Percentiles rank a stretch among this genome's conserved stretches.
Evolutionary conservation across 2,888 invertebrate species (phyloP).

Genomic region (Metacarcinus magister): DNA sequence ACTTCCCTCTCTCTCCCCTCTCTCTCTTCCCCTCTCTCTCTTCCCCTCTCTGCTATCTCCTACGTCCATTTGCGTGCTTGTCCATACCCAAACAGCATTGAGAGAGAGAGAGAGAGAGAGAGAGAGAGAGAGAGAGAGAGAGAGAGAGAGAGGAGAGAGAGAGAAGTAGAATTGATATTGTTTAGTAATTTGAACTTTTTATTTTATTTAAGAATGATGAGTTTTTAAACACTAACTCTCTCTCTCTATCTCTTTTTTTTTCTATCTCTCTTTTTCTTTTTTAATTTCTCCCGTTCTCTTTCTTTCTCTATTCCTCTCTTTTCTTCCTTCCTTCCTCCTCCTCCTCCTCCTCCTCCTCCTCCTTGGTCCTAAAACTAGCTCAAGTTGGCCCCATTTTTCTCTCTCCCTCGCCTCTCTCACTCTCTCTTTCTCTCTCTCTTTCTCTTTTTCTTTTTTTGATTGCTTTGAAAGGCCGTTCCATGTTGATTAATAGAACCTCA

Average conservation of each 20-base stretch:
- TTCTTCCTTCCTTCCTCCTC: background rate
- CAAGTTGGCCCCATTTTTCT: background rate
- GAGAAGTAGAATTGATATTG: background rate
- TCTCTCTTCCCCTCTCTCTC: background rate
- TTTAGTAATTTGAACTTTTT: no score
- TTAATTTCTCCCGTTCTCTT: background rate
- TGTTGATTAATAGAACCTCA: slow-evolving; percentile 69
- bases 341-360: background rate
- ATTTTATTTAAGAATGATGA: no score
- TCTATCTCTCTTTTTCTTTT: background rate
- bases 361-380: no score
- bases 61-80: no score
- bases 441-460: background rate
- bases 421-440: background rate
- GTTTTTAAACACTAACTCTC: no score
- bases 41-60: no score
- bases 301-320: background rate
- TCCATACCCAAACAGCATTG: background rate
- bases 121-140: background rate
- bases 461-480: slow-evolving; percentile 9
- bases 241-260: background rate
- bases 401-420: background rate
- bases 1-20: slow-evolving; percentile 22
- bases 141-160: slow-evolving; percentile 54
- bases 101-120: slow-evolving; percentile 36